Percentiles rank a stretch among this genome's conserved stretches.
Evolutionary conservation across 2,797 vertebrate species (phyloP).

Genomic region (Crocodylus rhombifer): DNA sequence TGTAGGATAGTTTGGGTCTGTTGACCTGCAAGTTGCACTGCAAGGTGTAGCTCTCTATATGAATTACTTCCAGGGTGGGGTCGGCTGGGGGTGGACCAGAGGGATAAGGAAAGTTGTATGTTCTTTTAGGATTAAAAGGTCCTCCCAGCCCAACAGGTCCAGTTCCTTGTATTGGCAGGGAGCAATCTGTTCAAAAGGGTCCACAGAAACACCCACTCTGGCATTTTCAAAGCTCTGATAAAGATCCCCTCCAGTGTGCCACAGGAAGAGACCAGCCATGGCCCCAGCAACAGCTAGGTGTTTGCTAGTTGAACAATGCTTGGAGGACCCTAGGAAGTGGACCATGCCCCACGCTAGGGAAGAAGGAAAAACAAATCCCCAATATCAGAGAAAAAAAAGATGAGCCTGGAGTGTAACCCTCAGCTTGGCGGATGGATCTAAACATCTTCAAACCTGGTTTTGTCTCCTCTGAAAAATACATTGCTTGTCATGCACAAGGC

Average conservation of each 20-base stretch:
- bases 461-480: background rate
- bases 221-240: too few relatives aligned
- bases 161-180: too few relatives aligned
- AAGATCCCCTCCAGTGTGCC: too few relatives aligned
- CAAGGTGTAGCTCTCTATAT: accelerated
- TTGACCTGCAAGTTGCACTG: background rate
- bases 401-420: background rate
- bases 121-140: too few relatives aligned
- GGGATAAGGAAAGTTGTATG: background rate
- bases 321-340: background rate
- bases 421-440: background rate
- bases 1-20: too few relatives aligned
- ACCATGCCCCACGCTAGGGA: background rate
- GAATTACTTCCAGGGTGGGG: accelerated
- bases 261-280: too few relatives aligned
- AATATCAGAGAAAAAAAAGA: background rate
- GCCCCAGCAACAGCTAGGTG: too few relatives aligned
- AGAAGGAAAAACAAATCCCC: background rate
- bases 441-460: background rate
- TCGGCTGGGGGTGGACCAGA: background rate
- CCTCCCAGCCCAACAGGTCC: too few relatives aligned
- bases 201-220: too few relatives aligned
- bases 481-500: background rate
- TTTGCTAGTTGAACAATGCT: too few relatives aligned
- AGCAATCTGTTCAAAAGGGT: too few relatives aligned